Conservation (phyloP, 2,113 vertebrate genomes). For the Struthio camelus region DNA sequence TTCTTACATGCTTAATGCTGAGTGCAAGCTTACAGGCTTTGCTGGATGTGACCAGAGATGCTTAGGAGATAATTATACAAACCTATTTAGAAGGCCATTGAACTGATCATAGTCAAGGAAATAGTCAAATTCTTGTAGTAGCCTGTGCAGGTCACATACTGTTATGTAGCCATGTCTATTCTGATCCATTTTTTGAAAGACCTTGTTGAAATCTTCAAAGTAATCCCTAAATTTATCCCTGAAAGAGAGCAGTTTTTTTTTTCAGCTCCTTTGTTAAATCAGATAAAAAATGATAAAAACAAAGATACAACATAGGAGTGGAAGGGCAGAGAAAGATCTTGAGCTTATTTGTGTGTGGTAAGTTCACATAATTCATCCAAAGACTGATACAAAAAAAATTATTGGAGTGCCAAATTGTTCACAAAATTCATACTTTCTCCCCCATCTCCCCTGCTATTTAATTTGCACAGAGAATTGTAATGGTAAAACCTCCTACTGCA, state of each 20-base stretch:
- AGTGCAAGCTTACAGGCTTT: not conserved
- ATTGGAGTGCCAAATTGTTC: not conserved
- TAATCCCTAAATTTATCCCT: conserved; percentile 67
- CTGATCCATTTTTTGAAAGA: conserved; percentile 28
- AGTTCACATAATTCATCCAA: not conserved
- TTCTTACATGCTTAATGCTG: not conserved
- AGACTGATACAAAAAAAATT: not conserved
- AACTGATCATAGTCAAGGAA: conserved; percentile 47
- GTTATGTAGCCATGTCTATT: conserved; percentile 14
- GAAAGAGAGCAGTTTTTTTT: conserved; percentile 50
- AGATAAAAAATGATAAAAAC: conserved; percentile 1
- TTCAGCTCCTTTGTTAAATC: conserved; percentile 14
- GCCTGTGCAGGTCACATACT: conserved; percentile 27
- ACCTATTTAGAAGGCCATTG: conserved; percentile 59
- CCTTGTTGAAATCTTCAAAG: conserved; percentile 57
- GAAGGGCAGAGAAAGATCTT: not conserved
- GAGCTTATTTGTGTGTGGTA: not conserved
- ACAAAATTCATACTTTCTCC: not conserved
- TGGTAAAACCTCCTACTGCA: not conserved
- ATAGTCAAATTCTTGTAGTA: conserved; percentile 37
- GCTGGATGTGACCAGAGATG: not conserved
- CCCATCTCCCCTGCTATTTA: not conserved
- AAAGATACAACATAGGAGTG: not conserved
- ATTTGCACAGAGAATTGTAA: not conserved
- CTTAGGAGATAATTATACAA: not conserved